Evolutionary conservation across 2,113 vertebrate species (phyloP).

Genomic region (Mionectes macconnelli): DNA sequence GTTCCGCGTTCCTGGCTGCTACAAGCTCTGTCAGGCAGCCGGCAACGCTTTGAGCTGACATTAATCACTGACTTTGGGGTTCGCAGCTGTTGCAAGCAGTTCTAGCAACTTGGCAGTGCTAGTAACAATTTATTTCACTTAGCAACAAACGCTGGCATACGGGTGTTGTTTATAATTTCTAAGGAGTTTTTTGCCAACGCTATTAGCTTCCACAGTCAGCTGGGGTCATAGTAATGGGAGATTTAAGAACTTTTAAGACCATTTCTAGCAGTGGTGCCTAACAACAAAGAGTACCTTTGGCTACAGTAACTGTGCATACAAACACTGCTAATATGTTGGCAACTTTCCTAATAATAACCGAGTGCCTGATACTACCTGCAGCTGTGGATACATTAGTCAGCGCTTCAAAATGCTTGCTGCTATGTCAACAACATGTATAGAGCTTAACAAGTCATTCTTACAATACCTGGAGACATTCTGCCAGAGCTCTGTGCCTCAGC

Average conservation of each 20-base stretch:
- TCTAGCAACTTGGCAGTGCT: slow-evolving; percentile 1
- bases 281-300: neutral
- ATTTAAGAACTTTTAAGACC: neutral
- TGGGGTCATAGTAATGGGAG: neutral
- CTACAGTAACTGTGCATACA: neutral
- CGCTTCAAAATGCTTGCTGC: neutral
- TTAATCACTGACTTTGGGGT: slow-evolving; percentile 17
- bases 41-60: neutral
- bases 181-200: neutral
- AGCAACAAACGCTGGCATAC: slow-evolving; percentile 5
- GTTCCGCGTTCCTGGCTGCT: neutral
- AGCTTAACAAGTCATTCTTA: slow-evolving; percentile 10
- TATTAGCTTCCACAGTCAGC: neutral
- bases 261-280: neutral
- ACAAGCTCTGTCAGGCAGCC: neutral
- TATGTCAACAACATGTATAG: slow-evolving; percentile 17
- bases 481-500: neutral
- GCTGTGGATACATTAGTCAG: slow-evolving; percentile 23
- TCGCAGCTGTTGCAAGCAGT: neutral
- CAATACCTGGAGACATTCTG: neutral
- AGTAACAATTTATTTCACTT: slow-evolving; percentile 47
- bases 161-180: neutral
- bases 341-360: slow-evolving; percentile 5
- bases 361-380: slow-evolving; percentile 16
- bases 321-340: neutral